Evolutionary conservation across 2,113 vertebrate species (phyloP).

Genomic region (Rallus limicola): DNA sequence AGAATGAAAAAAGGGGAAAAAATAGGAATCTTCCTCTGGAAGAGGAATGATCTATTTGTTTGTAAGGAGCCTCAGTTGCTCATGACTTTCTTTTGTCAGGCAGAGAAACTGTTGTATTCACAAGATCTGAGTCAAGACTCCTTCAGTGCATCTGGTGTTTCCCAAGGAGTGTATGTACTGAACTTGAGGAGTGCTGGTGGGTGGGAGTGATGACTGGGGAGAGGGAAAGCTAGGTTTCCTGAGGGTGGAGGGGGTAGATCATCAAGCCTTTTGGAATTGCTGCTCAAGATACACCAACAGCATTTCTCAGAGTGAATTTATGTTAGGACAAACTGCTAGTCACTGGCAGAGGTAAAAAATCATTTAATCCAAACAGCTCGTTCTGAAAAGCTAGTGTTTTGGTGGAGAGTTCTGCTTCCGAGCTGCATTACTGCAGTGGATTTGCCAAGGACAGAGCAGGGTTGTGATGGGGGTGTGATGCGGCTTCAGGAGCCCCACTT

Average conservation of each 20-base stretch:
- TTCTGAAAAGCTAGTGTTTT: not conserved
- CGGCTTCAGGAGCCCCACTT: not conserved
- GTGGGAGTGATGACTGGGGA: not conserved
- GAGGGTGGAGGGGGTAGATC: not conserved
- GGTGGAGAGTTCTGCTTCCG: not conserved
- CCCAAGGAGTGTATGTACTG: slow-evolving; percentile 37
- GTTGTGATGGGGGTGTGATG: rapidly evolving
- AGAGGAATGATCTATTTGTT: not conserved
- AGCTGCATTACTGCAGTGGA: not conserved
- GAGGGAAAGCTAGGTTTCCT: slow-evolving; percentile 1
- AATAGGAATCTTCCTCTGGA: not conserved
- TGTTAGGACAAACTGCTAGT: not conserved
- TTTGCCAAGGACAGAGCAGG: not conserved
- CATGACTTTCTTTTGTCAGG: slow-evolving; percentile 23
- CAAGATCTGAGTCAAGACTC: slow-evolving; percentile 55
- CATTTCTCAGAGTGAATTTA: not conserved
- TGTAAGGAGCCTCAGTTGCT: not conserved
- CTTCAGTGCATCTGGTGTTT: slow-evolving; percentile 61
- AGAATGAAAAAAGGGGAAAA: not conserved
- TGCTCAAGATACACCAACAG: not conserved
- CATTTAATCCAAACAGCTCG: not conserved
- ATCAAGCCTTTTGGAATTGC: not conserved
- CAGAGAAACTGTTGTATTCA: slow-evolving; percentile 10
- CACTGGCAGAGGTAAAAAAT: not conserved
- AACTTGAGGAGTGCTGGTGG: slow-evolving; percentile 1